Base-by-base conservation (phyloP, 2,797 vertebrate species). In the Rhinogobio ventralis region DNA sequence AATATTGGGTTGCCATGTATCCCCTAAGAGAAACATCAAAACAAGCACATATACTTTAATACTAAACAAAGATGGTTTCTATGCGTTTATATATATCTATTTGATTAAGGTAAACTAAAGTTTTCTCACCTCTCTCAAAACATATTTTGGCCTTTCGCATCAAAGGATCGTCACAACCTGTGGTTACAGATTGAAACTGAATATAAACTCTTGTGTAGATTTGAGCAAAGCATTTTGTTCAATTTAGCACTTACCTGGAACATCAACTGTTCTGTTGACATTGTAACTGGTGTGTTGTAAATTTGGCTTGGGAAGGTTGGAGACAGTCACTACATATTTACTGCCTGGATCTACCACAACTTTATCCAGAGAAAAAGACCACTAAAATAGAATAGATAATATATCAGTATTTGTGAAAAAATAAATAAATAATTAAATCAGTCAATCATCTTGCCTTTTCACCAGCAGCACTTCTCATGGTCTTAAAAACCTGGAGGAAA, bases 231-330 rank as follows among this genome's bases (percentile, higher is more conserved):
- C 10, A 39, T 49, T 30, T 15, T 14, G 19, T 57, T 46, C 19
- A 6, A 30, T 74, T 8, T 3, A 53, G 19, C n/a, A 80, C 93
- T 83, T 81, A 95, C 95, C 91, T 30, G 91, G 91, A 49, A 95
- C 91, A 0, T 0, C 2, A 46, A 96, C 0, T 0, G 10, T 10
- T 1, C 0, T 1, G 10, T 78, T 67, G 66, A 95, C 20, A 17
- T 93, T 81, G 14, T 93, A 93, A 77, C 0, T 2, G 73, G 89
- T 94, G 89, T 95, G 74, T 7, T 14, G 0, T 2, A 87, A 0
- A 62, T 94, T 92, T 10, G 93, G 93, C 90, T 92, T 94, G 39
- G 95, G 95, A 67, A 95, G 92, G 90, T 94, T 95, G 72, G 90
- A 90, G 68, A 94, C 90, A 1, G 93, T 93, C 72, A 95, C 90